phyloP scores from a whole-genome alignment of 2,888 invertebrate genomes.

The Chrysolina oricalcia region DNA sequence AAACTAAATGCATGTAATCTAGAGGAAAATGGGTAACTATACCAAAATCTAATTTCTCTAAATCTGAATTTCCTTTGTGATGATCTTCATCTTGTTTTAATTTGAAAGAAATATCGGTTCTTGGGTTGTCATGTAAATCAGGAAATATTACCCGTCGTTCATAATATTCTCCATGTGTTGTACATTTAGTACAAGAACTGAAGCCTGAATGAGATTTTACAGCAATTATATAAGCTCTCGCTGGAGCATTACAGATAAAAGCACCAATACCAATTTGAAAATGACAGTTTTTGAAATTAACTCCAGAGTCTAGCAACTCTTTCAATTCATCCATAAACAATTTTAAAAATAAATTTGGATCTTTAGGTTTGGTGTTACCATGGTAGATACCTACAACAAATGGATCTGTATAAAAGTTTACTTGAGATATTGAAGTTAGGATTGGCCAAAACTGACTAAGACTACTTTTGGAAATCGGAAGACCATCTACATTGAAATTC shows the following conservation, averaged over 20 bases:
- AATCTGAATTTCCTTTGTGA: slow-evolving; percentile 30
- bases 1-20: slow-evolving; percentile 34
- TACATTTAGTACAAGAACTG: slow-evolving; percentile 39
- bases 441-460: slow-evolving; percentile 22
- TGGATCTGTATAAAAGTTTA: not conserved
- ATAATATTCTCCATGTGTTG: slow-evolving; percentile 25
- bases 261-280: no score
- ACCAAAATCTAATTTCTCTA: slow-evolving; percentile 21
- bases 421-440: not conserved
- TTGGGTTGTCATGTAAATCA: not conserved
- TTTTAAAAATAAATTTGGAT: no score
- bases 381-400: slow-evolving; percentile 16
- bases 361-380: slow-evolving; percentile 15
- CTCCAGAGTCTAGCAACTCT: no score
- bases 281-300: no score
- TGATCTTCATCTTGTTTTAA: slow-evolving; percentile 36
- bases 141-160: slow-evolving; percentile 27
- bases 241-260: no score
- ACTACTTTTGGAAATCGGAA: slow-evolving; percentile 20
- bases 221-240: slow-evolving; percentile 41
- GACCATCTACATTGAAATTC: slow-evolving; percentile 23
- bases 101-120: slow-evolving; percentile 28
- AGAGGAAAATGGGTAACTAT: slow-evolving; percentile 19
- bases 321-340: no score
- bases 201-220: slow-evolving; percentile 39